These are phyloP conservation scores for Gobiocypris rarus DNA, from an alignment of 2,113 vertebrate genomes.

Conservation along the genomic window DNA sequence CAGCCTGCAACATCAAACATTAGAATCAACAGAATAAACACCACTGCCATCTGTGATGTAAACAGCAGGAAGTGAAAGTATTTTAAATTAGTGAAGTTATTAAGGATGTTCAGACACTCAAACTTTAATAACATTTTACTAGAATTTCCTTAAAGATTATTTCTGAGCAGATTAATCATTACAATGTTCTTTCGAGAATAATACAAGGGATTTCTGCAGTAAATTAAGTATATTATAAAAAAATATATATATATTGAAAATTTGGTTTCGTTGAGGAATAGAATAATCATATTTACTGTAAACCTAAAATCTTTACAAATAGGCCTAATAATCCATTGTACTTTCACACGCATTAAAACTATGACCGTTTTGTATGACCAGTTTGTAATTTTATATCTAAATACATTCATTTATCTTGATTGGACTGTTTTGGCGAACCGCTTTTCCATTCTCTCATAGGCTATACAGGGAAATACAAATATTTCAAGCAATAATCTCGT, in stretches of 20 bases:
- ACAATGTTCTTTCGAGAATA: not conserved
- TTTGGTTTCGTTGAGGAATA: not conserved
- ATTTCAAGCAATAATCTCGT: not conserved
- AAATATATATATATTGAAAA: no score
- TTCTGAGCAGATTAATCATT: not conserved
- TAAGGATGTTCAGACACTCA: not conserved
- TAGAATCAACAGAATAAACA: not conserved
- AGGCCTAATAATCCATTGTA: not conserved
- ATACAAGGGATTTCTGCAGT: not conserved
- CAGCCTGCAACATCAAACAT: not conserved
- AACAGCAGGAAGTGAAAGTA: not conserved
- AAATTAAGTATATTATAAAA: not conserved
- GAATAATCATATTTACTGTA: not conserved
- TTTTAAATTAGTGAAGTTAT: not conserved
- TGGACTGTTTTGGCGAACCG: no score
- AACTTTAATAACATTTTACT: not conserved
- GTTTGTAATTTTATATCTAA: not conserved
- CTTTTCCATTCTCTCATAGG: no score
- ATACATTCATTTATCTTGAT: no score
- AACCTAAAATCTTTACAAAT: not conserved
- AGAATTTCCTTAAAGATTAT: not conserved
- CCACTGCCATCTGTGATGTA: not conserved
- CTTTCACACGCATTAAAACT: no score
- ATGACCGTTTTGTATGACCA: no score
- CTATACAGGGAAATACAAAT: not conserved